Evolutionary conservation across 2,888 invertebrate genomes (phyloP), one percentile per base, ranked within the genome.

Genomic region (Rotaria magnacalcarata): DNA sequence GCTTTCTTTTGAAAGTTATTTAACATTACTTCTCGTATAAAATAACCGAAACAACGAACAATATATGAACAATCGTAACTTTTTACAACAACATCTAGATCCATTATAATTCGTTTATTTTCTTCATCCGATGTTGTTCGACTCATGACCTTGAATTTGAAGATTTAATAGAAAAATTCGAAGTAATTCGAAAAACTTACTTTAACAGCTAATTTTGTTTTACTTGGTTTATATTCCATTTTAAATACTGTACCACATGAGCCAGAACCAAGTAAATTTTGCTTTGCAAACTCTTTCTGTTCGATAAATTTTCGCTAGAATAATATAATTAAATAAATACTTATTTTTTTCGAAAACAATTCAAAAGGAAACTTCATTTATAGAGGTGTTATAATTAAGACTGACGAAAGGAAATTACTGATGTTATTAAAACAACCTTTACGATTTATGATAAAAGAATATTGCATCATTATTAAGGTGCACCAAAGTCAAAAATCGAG

Each of bases 171-270:
- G 16, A 52, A 14, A 16, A 52, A 5, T 16, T 16, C 16, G 2
- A 11, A 52, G 16, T 0, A 52, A 16, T 52, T 52, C 16, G 14
- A 52, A 7, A 67, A n/a, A 34, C 0, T 19, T 41, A 95, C 95
- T 93, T 97, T 97, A 6, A 97, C 97, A 88, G 97, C 97, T 89
- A 97, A 96, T 86, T 96, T 93, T 89, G 94, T 94, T 67, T 93
- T 93, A 87, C 96, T 96, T 1, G 94, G 94, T 90, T 93, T 94
- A 91, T 97, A 97, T 88, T 94, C 92, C 97, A 97, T 97, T 92
- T 96, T 96, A 56, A 96, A 95, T 16, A 99, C 98, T 91, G 97
- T 96, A 19, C 98, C 98, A 91, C 97, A 98, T 24, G 97, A 97
- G 24, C 97, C 97, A 87, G 91, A 90, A 21, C 92, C 92, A 34